Conservation (phyloP, 2,888 invertebrate genomes). For the Drepanosiphum platanoidis region DNA sequence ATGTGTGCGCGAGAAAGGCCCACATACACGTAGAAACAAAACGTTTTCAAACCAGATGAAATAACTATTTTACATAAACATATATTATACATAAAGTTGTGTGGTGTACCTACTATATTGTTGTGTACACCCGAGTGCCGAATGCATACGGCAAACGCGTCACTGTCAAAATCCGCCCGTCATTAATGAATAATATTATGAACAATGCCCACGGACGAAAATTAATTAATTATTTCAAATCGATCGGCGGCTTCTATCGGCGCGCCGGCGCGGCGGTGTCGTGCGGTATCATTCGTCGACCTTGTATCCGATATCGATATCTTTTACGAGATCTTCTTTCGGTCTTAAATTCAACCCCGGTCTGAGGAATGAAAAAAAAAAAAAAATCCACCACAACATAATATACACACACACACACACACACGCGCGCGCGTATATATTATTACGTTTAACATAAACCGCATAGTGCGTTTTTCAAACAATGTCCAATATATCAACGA, state of each 20-base stretch:
- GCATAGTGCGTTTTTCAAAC: background rate
- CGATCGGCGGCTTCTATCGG: background rate
- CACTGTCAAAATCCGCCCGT: too few relatives aligned
- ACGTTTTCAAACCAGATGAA: background rate
- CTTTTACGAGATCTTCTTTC: conserved; percentile 11
- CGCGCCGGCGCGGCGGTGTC: background rate
- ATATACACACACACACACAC: too few relatives aligned
- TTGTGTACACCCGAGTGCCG: background rate
- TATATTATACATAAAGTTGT: background rate
- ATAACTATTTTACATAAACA: background rate
- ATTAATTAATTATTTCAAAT: conserved; percentile 11
- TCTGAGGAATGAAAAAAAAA: background rate
- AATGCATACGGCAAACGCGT: background rate
- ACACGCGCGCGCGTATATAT: too few relatives aligned
- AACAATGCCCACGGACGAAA: background rate
- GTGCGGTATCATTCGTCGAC: background rate
- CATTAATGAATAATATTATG: background rate
- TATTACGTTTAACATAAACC: background rate
- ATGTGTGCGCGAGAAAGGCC: too few relatives aligned
- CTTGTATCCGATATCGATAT: conserved; percentile 7
- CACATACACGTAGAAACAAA: background rate
- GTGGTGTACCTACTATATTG: too few relatives aligned
- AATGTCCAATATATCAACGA: background rate
- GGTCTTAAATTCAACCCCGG: conserved; percentile 12
- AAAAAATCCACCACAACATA: background rate